phyloP scores from a whole-genome alignment of 2,113 vertebrate genomes.

The Ranitomeya variabilis region DNA sequence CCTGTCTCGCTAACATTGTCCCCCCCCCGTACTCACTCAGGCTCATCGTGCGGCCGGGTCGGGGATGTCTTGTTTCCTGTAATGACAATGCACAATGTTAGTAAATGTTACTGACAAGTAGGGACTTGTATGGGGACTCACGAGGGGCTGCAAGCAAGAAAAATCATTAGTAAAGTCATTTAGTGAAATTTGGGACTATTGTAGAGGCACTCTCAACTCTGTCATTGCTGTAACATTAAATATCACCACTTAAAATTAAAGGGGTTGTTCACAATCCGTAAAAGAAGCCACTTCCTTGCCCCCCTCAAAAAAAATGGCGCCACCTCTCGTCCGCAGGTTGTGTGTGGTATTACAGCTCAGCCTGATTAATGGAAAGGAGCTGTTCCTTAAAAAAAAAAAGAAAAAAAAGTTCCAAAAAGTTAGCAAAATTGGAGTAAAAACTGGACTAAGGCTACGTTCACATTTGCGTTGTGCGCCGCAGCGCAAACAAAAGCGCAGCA shows the following conservation, averaged over 20 bases:
- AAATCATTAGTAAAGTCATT: not conserved
- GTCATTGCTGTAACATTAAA: not conserved
- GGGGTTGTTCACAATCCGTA: too few species aligned
- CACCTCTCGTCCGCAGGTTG: not conserved
- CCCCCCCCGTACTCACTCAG: slow-evolving; percentile 15
- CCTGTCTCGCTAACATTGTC: too few species aligned
- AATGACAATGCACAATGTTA: not conserved
- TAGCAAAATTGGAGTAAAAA: too few species aligned
- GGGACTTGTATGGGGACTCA: not conserved
- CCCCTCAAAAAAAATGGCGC: not conserved
- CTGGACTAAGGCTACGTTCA: too few species aligned
- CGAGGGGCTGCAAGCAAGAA: not conserved
- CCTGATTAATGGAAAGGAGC: too few species aligned
- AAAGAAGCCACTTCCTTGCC: too few species aligned
- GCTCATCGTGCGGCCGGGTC: slow-evolving; percentile 33
- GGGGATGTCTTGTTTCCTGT: not conserved
- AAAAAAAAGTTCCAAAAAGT: too few species aligned
- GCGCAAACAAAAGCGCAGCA: too few species aligned
- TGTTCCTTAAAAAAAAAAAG: too few species aligned
- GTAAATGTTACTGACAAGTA: not conserved
- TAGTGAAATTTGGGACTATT: not conserved
- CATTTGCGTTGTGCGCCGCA: too few species aligned
- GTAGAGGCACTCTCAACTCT: not conserved
- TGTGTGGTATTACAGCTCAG: too few species aligned
- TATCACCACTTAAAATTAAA: too few species aligned